These are phyloP conservation scores for Hydrolagus colliei DNA, from an alignment of 2,797 vertebrate genomes.

Conservation along the genomic window DNA sequence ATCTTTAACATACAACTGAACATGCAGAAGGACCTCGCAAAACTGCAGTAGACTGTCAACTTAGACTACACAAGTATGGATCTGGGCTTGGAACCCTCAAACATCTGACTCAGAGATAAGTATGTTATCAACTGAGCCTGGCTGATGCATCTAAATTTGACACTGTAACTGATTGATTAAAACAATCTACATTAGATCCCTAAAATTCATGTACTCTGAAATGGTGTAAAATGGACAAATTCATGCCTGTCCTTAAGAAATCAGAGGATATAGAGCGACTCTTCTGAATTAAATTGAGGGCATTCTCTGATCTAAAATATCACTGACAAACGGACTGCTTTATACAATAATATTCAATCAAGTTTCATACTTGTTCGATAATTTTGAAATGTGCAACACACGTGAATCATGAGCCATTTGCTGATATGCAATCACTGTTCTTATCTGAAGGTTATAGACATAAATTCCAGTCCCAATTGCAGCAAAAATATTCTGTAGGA, in stretches of 20 bases:
- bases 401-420: conserved; percentile 83
- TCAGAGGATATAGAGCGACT: no score
- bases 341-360: background rate
- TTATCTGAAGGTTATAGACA: conserved; percentile 74
- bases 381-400: conserved; percentile 69
- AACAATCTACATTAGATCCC: background rate
- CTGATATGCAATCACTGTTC: conserved; percentile 79
- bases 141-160: background rate
- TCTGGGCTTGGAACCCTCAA: no score
- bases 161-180: background rate
- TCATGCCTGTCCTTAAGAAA: background rate
- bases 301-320: background rate
- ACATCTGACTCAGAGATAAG: no score
- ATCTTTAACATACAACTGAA: no score
- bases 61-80: no score
- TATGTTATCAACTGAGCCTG: no score
- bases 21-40: no score
- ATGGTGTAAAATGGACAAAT: background rate
- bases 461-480: conserved; percentile 88
- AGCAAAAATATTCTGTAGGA: conserved; percentile 69
- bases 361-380: conserved; percentile 72
- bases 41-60: no score
- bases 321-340: background rate
- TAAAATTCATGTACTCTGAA: background rate
- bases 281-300: background rate